Evolutionary conservation across 2,797 vertebrate species (phyloP).

Genomic region (Cirrhinus molitorella): DNA sequence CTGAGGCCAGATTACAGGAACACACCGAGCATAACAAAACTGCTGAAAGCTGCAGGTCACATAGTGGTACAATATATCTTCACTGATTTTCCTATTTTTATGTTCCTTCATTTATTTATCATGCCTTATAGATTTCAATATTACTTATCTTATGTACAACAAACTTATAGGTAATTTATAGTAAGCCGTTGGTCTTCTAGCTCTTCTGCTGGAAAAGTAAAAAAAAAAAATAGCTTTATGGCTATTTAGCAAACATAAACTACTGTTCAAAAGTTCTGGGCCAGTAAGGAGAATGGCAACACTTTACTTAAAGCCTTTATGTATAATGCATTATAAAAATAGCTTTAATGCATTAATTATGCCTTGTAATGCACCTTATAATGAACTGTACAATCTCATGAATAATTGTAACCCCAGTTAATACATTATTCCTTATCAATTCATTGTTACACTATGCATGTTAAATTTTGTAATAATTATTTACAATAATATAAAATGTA

Average conservation of each 20-base stretch:
- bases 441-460: too few relatives aligned
- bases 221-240: background rate
- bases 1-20: conserved; percentile 25
- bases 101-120: background rate
- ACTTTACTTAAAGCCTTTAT: too few relatives aligned
- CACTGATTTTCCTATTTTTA: background rate
- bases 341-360: too few relatives aligned
- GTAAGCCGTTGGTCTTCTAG: background rate
- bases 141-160: background rate
- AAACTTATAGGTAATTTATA: background rate
- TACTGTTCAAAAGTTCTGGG: background rate
- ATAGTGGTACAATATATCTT: background rate
- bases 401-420: too few relatives aligned
- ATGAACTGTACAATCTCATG: too few relatives aligned
- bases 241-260: background rate
- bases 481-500: too few relatives aligned
- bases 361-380: too few relatives aligned
- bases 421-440: too few relatives aligned
- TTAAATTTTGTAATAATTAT: too few relatives aligned
- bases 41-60: conserved; percentile 1
- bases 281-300: background rate
- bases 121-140: background rate
- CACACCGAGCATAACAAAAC: conserved; percentile 15
- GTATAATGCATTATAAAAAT: too few relatives aligned
- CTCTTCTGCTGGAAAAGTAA: too few relatives aligned